These are phyloP conservation scores for Synanthedon vespiformis DNA, from an alignment of 2,888 invertebrate genomes.

Conservation along the genomic window DNA sequence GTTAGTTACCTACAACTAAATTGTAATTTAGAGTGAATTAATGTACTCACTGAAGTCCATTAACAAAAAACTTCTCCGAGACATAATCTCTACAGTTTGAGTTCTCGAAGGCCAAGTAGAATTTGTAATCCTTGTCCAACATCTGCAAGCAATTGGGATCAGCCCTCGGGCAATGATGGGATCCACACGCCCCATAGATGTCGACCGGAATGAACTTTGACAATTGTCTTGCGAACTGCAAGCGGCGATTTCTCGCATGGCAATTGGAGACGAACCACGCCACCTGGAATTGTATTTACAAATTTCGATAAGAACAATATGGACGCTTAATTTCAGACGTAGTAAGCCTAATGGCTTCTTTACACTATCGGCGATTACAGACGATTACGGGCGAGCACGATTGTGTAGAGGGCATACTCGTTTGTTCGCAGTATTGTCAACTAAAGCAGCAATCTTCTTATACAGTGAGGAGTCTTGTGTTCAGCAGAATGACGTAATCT, in stretches of 20 bases:
- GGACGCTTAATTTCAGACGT: too few species aligned
- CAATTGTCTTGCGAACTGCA: slow-evolving; percentile 88
- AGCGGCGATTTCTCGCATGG: slow-evolving; percentile 89
- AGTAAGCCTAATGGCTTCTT: not conserved
- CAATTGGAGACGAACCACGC: slow-evolving; percentile 99
- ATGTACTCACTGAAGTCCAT: slow-evolving; percentile 83
- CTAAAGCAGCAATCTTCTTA: too few species aligned
- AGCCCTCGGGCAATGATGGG: slow-evolving; percentile 84
- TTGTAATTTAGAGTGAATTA: too few species aligned
- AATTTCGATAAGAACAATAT: not conserved
- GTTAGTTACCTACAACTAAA: too few species aligned
- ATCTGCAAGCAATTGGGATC: slow-evolving; percentile 90
- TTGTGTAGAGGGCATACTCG: too few species aligned
- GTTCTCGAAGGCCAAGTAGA: slow-evolving; percentile 97
- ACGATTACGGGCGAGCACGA: too few species aligned
- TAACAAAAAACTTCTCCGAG: slow-evolving; percentile 97
- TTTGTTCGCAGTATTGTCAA: too few species aligned
- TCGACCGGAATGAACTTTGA: slow-evolving; percentile 89
- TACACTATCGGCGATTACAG: too few species aligned
- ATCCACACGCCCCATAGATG: slow-evolving; percentile 92
- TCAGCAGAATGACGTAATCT: too few species aligned
- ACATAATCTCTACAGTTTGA: slow-evolving; percentile 96
- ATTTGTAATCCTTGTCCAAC: slow-evolving; percentile 93
- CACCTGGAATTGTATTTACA: slow-evolving; percentile 59
- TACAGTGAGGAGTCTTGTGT: too few species aligned